Base-by-base conservation (phyloP, 2,113 vertebrate species). In the Oriolus oriolus region DNA sequence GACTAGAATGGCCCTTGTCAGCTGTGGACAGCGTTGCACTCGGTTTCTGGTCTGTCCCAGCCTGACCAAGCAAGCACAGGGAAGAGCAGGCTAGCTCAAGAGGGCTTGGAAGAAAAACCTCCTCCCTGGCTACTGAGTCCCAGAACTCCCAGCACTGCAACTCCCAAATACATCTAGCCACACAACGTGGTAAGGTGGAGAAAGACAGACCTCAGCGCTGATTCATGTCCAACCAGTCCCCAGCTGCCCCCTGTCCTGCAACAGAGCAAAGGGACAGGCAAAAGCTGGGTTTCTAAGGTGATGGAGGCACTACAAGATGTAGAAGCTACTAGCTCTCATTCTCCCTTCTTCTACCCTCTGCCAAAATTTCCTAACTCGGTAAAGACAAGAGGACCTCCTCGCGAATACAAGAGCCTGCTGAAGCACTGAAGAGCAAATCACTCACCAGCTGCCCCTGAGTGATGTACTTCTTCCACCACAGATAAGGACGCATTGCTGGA, bases 401-500 rank as follows among this genome's bases (percentile, higher is more conserved):
- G 64, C 0, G 0, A 77, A 45, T 6, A 16, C 33, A 68, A 89
- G 39, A 91, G 49, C 45, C 30, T 57, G 66, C 49, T 87, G 84
- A 93, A 50, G 54, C 42, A 30, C 47, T 22, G 19, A 81, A 45
- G 75, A 85, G 39, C 8, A 13, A 7, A 28, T 41, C 44, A 97
- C 99, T 98, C 97, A 99, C 99, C 98, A 99, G 98, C 97, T 99
- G 99, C 21, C 99, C 98, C 97, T 99, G 99, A 44, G 99, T 99
- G 97, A 99, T 99, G 97, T 99, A 99, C 94, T 98, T 99, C 98
- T 99, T 99, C 99, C 99, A 99, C 99, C 99, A 99, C 69, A 99
- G 99, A 97, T 99, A 99, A 0, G 99, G 99, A 44, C 99, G 98
- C 88, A 99, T 97, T 90, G 98, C 98, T 23, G 99, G 99, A 93